phyloP scores from a whole-genome alignment of 35 echinoderm and acorn worm species.

The Lytechinus variegatus region DNA sequence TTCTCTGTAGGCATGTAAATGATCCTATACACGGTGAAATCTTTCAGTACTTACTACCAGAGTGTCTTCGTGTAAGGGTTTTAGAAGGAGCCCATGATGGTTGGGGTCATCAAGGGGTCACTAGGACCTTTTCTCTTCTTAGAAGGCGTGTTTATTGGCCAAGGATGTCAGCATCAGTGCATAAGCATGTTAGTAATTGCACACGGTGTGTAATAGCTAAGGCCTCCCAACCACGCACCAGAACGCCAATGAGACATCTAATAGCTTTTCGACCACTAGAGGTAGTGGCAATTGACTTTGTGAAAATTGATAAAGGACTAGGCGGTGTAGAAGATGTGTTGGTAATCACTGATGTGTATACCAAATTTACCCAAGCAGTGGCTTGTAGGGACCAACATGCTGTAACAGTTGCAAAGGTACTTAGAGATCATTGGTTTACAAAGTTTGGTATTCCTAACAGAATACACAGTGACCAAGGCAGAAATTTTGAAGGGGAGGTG shows the following conservation, averaged over 20 bases:
- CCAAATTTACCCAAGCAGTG: neutral
- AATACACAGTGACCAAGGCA: no score
- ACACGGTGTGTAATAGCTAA: neutral
- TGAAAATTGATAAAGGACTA: neutral
- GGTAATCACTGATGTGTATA: neutral
- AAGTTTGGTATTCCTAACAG: neutral
- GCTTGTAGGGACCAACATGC: neutral
- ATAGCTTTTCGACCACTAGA: neutral
- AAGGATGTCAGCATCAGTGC: no score
- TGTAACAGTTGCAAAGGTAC: neutral
- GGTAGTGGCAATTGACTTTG: neutral
- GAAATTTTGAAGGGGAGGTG: no score
- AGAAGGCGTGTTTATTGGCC: no score
- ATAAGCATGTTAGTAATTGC: neutral
- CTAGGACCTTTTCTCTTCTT: no score
- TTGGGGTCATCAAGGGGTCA: no score
- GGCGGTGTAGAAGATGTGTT: neutral
- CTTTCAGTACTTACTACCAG: no score
- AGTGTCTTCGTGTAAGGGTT: no score
- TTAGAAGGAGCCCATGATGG: no score
- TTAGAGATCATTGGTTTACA: neutral
- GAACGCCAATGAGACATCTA: neutral
- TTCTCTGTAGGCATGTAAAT: no score
- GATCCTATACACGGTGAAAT: no score
- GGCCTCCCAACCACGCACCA: neutral